Percentiles rank a stretch among this genome's conserved stretches.
Conservation (phyloP, 2,888 invertebrate species). For the Ischnus inquisitorius region DNA sequence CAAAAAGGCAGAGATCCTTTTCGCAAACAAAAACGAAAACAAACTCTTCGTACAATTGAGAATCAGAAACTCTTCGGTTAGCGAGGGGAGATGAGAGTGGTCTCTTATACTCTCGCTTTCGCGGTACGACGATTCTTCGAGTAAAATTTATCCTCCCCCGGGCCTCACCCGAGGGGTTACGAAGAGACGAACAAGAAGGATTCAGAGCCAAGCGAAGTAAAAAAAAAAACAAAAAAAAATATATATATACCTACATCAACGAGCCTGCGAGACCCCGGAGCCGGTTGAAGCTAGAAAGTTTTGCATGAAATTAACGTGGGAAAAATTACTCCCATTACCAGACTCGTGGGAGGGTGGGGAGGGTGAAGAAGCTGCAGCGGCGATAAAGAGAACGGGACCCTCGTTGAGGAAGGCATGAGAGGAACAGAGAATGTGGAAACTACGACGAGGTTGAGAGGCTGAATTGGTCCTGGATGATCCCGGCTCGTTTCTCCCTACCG, state of each 20-base stretch:
- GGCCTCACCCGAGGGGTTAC: constrained; percentile 25
- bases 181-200: constrained; percentile 30
- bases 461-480: constrained; percentile 61
- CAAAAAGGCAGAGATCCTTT: constrained; percentile 7
- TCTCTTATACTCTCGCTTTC: constrained; percentile 11
- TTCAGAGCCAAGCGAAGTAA: constrained; percentile 26
- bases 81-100: constrained; percentile 1
- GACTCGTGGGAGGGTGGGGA: constrained; percentile 45
- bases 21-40: background rate
- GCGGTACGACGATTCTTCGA: constrained; percentile 42
- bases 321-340: constrained; percentile 79
- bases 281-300: constrained; percentile 75
- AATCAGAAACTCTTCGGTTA: constrained; percentile 12
- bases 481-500: constrained; percentile 41
- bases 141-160: constrained; percentile 52
- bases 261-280: constrained; percentile 41
- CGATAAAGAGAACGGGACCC: constrained; percentile 14
- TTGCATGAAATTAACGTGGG: constrained; percentile 79
- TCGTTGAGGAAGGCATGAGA: constrained; percentile 12
- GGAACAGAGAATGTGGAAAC: constrained; percentile 16
- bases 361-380: constrained; percentile 54
- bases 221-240: constrained; percentile 40
- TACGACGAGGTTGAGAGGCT: constrained; percentile 44
- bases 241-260: constrained; percentile 27
- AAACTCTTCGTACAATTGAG: constrained; percentile 14